phyloP scores from a whole-genome alignment of 2,888 invertebrate species.

The Trissonchulus sp. region DNA sequence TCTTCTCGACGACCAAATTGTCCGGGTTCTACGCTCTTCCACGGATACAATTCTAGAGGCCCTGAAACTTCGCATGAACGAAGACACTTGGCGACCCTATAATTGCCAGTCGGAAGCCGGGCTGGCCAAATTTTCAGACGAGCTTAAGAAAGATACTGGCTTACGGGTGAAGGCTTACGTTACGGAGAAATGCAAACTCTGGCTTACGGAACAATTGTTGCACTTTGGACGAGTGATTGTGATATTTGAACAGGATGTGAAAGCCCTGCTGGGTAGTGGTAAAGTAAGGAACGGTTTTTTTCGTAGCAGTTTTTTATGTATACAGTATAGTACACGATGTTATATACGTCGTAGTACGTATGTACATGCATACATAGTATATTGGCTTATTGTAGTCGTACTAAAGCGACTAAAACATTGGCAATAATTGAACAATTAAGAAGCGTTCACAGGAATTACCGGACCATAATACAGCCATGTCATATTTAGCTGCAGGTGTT shows the following conservation, averaged over 20 bases:
- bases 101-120: constrained; percentile 70
- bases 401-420: background rate
- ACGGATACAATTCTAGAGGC: constrained; percentile 75
- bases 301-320: too few species aligned
- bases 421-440: background rate
- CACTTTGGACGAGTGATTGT: constrained; percentile 8
- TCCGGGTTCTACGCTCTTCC: constrained; percentile 68
- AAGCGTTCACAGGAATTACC: background rate
- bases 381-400: background rate
- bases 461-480: background rate
- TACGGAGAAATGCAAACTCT: constrained; percentile 25
- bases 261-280: background rate
- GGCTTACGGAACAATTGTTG: constrained; percentile 29
- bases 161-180: constrained; percentile 3
- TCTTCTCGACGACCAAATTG: constrained; percentile 69
- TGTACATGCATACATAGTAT: too few species aligned
- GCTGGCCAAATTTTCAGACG: constrained; percentile 51
- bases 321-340: too few species aligned
- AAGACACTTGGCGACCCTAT: constrained; percentile 75
- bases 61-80: constrained; percentile 65
- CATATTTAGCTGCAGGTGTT: too few species aligned
- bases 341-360: too few species aligned
- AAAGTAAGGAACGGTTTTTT: background rate
- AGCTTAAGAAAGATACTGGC: constrained; percentile 3
- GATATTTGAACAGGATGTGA: background rate